Base-by-base conservation (phyloP, 1,140 invertebrate genomes). In the Drosophila equinoxialis region DNA sequence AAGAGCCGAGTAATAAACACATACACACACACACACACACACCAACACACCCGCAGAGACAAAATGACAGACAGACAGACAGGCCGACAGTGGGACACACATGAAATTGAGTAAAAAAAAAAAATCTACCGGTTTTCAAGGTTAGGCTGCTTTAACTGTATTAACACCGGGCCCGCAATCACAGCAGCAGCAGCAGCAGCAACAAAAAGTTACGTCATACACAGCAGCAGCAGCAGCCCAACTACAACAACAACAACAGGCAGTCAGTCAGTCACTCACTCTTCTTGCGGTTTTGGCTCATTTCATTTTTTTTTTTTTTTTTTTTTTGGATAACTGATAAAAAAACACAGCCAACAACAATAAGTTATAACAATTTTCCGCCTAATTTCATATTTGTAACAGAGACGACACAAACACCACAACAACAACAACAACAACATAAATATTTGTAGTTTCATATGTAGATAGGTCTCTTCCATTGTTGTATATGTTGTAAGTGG, bases 81-180 rank as follows among this genome's bases (percentile, higher is more conserved):
- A 8, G 42, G 14, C 45, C 20, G 45, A 30, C 51, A 65, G 58
- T 77, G 63, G 66, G 61, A 55, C 74, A 82, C 80, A 83, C 65
- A 81, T 81, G 59, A 89, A 79, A 83, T 83, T 77, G 67, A 90
- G 68, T 81, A 60, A 79, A 84, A 66, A n/a, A 67, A 68, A 71
- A 85, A 89, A 84, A 89, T 90, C 83, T 90, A 90, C 87, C 87
- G 87, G 87, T 90, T 90, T 90, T 90, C 87, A 90, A 90, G 87
- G 87, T 90, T 90, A 90, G 83, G 77, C 77, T 74, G 82, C 79
- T 90, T 90, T 90, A 90, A 90, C 82, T 87, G 83, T 87, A 86
- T 86, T 86, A 86, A 86, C 80, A 87, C 76, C 79, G 79, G 80
- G 76, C 74, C 83, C 68, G 82, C 79, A 87, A 87, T 86, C 82